Evolutionary conservation across 2,888 invertebrate species (phyloP), one percentile per base, ranked within the genome.

Genomic region (Andricus quercusramuli): DNA sequence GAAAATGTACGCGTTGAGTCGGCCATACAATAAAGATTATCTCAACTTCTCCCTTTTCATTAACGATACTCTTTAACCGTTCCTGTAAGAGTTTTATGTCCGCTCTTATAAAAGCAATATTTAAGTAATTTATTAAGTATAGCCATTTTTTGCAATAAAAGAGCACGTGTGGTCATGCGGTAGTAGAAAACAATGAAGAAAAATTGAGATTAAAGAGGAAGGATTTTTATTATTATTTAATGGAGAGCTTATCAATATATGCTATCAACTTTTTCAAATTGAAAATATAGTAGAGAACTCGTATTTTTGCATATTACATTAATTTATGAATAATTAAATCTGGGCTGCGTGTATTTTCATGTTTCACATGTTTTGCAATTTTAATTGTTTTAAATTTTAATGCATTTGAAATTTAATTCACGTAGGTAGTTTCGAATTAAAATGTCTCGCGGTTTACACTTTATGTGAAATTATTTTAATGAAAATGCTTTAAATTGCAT

Each of bases 21-120:
- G 51, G 70, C 70, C 70, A 29, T 32, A 70, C 51, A 70, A 51
- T 70, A 70, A 70, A 70, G 70, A 51, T 70, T 51, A 70, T 70
- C 70, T 70, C 29, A 47, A 51, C 70, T 51, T 51, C 51, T 70
- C 25, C 29, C 51, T 70, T 51, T 51, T 70, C 47, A 70, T 70
- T 32, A 70, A 51, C 51, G 25, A 70, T 51, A 47, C 51, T 70
- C 70, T 47, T 70, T 51, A 70, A 70, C 29, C 47, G 70, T 32
- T 70, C 47, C 29, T 47, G 51, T 9, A 25, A 32, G 20, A 70
- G 70, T 51, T 70, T 70, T 70, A 70, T 32, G 51, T 51, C 11
- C 29, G 29, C 70, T 44, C 51, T 32, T 51, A 70, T 70, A n/a
- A 47, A 70, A 44, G 29, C 70, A 70, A 70, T 70, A 70, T 29